phyloP scores from a whole-genome alignment of 2,888 invertebrate species.

The Andrena flavipes region DNA sequence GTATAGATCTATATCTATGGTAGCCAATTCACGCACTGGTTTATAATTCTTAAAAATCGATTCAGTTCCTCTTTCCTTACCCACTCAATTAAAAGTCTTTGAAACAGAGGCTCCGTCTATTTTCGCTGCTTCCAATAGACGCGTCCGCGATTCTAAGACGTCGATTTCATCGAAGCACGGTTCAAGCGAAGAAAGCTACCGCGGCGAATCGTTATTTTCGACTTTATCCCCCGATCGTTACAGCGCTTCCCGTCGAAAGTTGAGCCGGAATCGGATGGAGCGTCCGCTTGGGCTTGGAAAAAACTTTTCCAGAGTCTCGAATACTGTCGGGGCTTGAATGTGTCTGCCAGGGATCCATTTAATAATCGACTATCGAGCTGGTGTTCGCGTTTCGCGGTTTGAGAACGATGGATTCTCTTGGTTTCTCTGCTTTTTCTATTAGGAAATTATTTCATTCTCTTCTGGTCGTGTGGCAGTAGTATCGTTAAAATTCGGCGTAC shows the following conservation, averaged over 20 bases:
- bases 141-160: neutral
- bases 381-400: neutral
- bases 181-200: neutral
- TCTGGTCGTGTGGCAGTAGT: neutral
- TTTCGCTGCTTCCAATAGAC: neutral
- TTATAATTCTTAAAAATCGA: too few relatives aligned
- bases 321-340: neutral
- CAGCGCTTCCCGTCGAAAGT: neutral
- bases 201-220: constrained; percentile 17
- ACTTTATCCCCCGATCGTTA: constrained; percentile 5
- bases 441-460: constrained; percentile 15
- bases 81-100: neutral
- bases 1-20: too few relatives aligned
- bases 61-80: neutral
- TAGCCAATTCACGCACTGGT: too few relatives aligned
- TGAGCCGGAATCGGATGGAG: neutral
- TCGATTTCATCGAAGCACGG: neutral
- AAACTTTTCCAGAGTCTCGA: neutral
- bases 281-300: neutral
- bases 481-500: constrained; percentile 4
- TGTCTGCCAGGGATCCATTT: neutral
- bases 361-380: neutral
- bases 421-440: constrained; percentile 6
- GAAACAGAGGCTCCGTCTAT: too few relatives aligned
- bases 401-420: neutral